A percentile compares a stretch with the other conserved stretches of the same genome.
phyloP scores from a whole-genome alignment of 2,888 invertebrate species.

The Phania funesta region DNA sequence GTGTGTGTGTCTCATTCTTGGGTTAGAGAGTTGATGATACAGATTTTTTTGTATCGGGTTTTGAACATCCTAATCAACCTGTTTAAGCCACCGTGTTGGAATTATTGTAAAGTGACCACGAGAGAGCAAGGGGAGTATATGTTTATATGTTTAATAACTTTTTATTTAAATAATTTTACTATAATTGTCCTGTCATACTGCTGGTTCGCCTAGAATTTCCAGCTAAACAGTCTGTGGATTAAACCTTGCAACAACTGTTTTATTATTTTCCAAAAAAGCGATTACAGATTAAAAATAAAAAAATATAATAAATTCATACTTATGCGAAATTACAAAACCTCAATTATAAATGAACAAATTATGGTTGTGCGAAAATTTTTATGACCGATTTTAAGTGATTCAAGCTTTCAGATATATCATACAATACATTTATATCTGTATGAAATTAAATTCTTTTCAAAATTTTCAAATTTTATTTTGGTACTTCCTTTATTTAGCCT shows the following conservation, averaged over 20 bases:
- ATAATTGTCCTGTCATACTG: too few species aligned
- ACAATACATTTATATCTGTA: conserved; percentile 44
- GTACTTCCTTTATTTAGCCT: not conserved
- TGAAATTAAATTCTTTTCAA: conserved; percentile 67
- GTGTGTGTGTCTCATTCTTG: too few species aligned
- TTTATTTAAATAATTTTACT: too few species aligned
- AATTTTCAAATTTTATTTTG: conserved; percentile 11
- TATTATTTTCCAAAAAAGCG: conserved; percentile 2
- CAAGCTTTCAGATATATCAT: conserved; percentile 43
- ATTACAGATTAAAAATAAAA: not conserved
- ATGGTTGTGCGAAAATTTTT: conserved; percentile 76
- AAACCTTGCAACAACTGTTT: not conserved
- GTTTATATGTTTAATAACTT: too few species aligned
- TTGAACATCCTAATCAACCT: too few species aligned
- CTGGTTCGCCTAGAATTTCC: too few species aligned
- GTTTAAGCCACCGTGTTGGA: too few species aligned
- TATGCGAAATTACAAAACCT: conserved; percentile 35
- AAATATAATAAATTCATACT: conserved; percentile 61
- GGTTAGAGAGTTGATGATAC: too few species aligned
- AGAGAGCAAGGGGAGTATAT: too few species aligned
- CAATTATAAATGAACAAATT: conserved; percentile 48
- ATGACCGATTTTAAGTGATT: conserved; percentile 71
- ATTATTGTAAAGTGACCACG: too few species aligned
- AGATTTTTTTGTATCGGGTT: too few species aligned
- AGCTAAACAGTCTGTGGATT: not conserved